These are phyloP conservation scores for Aleiodes leptofemur DNA, from an alignment of 2,888 invertebrate genomes.

Conservation along the genomic window DNA sequence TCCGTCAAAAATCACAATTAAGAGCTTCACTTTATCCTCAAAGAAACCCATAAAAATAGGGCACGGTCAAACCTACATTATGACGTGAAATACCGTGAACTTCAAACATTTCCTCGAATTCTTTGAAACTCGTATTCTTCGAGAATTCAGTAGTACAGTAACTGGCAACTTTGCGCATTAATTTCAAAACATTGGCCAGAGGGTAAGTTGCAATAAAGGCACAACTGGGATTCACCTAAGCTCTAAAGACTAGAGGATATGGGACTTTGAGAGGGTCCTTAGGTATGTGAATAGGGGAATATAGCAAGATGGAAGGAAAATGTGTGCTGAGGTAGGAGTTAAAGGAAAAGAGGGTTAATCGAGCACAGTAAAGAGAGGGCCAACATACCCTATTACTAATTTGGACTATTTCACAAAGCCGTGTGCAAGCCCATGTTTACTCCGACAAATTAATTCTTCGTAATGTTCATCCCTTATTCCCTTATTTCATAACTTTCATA, in stretches of 20 bases:
- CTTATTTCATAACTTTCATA: not conserved
- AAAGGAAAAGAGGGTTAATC: slow-evolving; percentile 52
- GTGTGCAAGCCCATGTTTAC: not conserved
- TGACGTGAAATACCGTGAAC: too few relatives aligned
- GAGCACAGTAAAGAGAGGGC: slow-evolving; percentile 32
- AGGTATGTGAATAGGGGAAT: slow-evolving; percentile 21
- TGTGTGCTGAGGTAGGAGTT: not conserved
- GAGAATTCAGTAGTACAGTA: too few relatives aligned
- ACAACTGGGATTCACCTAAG: slow-evolving; percentile 55
- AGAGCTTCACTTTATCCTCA: too few relatives aligned
- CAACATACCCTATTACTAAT: slow-evolving; percentile 33
- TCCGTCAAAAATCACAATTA: too few relatives aligned
- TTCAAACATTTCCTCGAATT: too few relatives aligned
- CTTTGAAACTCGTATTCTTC: too few relatives aligned
- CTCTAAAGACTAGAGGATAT: slow-evolving; percentile 31
- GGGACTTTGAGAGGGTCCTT: slow-evolving; percentile 9
- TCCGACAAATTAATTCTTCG: not conserved
- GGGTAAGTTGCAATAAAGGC: slow-evolving; percentile 51
- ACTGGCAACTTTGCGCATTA: slow-evolving; percentile 64
- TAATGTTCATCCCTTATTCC: not conserved
- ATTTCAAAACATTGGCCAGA: slow-evolving; percentile 66
- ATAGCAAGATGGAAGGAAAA: not conserved
- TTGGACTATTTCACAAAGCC: slow-evolving; percentile 34
- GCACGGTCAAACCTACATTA: too few relatives aligned
- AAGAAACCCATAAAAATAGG: too few relatives aligned